Percentiles rank a stretch among this genome's conserved stretches.
Evolutionary conservation across 2,888 invertebrate species (phyloP).

Genomic region (Drosophila formosana): DNA sequence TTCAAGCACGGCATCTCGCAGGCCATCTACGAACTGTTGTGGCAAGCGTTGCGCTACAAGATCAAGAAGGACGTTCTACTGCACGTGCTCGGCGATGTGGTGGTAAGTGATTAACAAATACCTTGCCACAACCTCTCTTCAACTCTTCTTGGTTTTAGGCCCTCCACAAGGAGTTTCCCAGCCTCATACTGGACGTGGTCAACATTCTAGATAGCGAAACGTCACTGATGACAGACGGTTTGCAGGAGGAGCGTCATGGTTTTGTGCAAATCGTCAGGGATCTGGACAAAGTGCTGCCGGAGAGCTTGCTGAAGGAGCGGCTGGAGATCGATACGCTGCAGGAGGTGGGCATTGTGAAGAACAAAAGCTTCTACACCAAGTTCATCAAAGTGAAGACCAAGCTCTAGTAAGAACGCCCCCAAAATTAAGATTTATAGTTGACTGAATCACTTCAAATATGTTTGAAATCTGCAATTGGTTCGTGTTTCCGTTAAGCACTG

Average conservation of each 20-base stretch:
- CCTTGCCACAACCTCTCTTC: too few species aligned
- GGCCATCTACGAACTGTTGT: conserved; percentile 92
- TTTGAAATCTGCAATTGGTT: neutral
- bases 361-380: conserved; percentile 95
- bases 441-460: too few species aligned
- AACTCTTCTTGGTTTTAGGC: conserved; percentile 86
- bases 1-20: conserved; percentile 89
- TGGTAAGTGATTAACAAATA: conserved; percentile 86
- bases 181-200: conserved; percentile 93
- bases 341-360: conserved; percentile 95
- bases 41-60: conserved; percentile 91
- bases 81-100: conserved; percentile 90
- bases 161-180: conserved; percentile 92
- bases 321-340: conserved; percentile 97
- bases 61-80: conserved; percentile 92
- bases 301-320: conserved; percentile 95
- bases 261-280: conserved; percentile 93
- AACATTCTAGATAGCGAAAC: conserved; percentile 94
- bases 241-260: conserved; percentile 90
- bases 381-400: conserved; percentile 99
- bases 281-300: conserved; percentile 93
- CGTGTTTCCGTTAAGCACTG: neutral
- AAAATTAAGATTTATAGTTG: neutral
- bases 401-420: conserved; percentile 92
- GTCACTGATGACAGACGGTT: conserved; percentile 86